Evolutionary conservation across 2,888 invertebrate species (phyloP).

Genomic region (Amphipoea lucens): DNA sequence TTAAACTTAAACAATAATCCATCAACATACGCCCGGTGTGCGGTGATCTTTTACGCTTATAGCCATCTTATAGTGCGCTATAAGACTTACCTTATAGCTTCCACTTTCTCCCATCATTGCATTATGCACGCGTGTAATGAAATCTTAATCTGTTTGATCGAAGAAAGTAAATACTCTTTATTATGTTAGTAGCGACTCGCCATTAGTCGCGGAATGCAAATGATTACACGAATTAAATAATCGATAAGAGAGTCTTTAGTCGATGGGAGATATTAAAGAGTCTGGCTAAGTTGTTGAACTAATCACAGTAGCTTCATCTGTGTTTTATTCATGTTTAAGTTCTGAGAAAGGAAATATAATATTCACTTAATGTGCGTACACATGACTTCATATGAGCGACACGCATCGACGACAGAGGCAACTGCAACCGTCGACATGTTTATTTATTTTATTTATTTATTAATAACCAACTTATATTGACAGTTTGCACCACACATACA

Average conservation of each 20-base stretch:
- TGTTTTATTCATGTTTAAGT: background rate
- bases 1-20: slow-evolving; percentile 62
- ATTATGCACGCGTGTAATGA: slow-evolving; percentile 72
- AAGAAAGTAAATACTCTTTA: slow-evolving; percentile 66
- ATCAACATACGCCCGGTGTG: slow-evolving; percentile 59
- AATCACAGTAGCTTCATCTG: background rate
- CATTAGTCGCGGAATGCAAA: slow-evolving; percentile 61
- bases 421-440: too few relatives aligned
- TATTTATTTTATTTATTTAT: too few relatives aligned
- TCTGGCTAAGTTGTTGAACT: background rate
- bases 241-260: slow-evolving; percentile 12
- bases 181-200: slow-evolving; percentile 54
- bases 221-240: slow-evolving; percentile 56
- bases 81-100: slow-evolving; percentile 46
- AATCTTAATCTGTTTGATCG: slow-evolving; percentile 67
- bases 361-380: background rate
- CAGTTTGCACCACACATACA: too few relatives aligned
- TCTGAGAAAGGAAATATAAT: background rate
- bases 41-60: slow-evolving; percentile 69
- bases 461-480: too few relatives aligned
- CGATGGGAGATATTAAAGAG: background rate
- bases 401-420: background rate
- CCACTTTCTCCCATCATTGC: slow-evolving; percentile 74
- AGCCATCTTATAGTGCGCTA: slow-evolving; percentile 27
- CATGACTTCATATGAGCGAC: background rate